phyloP scores from a whole-genome alignment of 2,113 vertebrate species.

The Triplophysa tibetana region DNA sequence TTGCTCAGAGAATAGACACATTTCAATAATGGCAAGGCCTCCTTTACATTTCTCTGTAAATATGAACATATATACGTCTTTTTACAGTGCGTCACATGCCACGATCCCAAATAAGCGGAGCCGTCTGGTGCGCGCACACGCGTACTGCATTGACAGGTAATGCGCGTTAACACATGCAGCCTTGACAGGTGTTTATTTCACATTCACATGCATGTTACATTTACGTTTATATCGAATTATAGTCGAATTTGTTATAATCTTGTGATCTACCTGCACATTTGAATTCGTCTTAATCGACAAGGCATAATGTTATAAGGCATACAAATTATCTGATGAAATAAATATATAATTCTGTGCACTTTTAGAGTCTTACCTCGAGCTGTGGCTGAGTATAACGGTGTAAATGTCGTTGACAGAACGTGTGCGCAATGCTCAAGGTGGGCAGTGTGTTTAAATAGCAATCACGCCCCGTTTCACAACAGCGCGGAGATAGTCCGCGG shows the following conservation, averaged over 20 bases:
- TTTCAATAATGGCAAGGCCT: neutral
- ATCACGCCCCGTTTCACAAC: slow-evolving; percentile 63
- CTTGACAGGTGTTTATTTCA: neutral
- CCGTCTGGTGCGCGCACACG: neutral
- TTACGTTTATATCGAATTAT: neutral
- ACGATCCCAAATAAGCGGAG: too few relatives aligned
- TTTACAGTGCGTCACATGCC: too few relatives aligned
- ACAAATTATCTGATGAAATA: neutral
- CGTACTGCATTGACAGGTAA: neutral
- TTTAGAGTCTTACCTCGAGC: slow-evolving; percentile 1
- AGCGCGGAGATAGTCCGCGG: slow-evolving; percentile 30
- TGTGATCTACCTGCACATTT: neutral
- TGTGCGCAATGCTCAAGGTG: slow-evolving; percentile 45
- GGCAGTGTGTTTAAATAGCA: slow-evolving; percentile 67
- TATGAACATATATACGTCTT: too few relatives aligned
- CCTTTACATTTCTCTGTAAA: neutral
- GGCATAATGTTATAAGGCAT: neutral
- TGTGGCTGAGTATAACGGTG: neutral
- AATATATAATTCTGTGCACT: neutral
- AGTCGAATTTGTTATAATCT: neutral
- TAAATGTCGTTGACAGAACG: slow-evolving; percentile 46
- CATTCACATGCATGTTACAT: neutral
- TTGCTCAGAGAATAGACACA: neutral
- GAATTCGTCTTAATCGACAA: neutral
- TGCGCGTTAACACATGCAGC: neutral